Evolutionary conservation across 2,797 vertebrate species (phyloP).

Genomic region (Alfaro cultratus): DNA sequence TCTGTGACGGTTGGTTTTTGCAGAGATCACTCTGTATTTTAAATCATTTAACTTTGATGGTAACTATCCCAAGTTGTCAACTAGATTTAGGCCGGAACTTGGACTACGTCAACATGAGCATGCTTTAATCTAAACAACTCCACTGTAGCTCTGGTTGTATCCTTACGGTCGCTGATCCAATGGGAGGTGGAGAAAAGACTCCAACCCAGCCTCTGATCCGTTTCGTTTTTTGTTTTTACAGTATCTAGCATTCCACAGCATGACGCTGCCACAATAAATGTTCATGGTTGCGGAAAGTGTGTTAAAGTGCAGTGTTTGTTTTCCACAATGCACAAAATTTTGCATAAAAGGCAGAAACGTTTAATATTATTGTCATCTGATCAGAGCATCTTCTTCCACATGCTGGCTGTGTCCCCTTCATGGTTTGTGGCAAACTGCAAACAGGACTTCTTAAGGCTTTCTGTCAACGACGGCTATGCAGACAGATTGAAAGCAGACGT

Average conservation of each 20-base stretch:
- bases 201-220: neutral
- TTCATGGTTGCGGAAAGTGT: neutral
- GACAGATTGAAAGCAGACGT: neutral
- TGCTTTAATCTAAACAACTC: neutral
- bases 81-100: neutral
- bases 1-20: neutral
- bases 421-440: too few species aligned
- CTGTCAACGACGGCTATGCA: neutral
- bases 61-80: neutral
- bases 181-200: neutral
- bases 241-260: neutral
- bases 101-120: neutral
- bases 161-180: neutral
- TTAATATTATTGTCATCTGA: neutral
- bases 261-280: neutral
- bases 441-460: neutral
- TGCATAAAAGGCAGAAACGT: neutral
- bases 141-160: too few species aligned
- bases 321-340: neutral
- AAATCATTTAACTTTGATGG: neutral
- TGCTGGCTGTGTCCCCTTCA: too few species aligned
- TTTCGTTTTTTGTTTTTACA: neutral
- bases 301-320: neutral
- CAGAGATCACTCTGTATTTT: neutral
- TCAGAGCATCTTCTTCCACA: too few species aligned